Evolutionary conservation across 2,888 invertebrate genomes (phyloP).

Genomic region (Ophioninae sp.): DNA sequence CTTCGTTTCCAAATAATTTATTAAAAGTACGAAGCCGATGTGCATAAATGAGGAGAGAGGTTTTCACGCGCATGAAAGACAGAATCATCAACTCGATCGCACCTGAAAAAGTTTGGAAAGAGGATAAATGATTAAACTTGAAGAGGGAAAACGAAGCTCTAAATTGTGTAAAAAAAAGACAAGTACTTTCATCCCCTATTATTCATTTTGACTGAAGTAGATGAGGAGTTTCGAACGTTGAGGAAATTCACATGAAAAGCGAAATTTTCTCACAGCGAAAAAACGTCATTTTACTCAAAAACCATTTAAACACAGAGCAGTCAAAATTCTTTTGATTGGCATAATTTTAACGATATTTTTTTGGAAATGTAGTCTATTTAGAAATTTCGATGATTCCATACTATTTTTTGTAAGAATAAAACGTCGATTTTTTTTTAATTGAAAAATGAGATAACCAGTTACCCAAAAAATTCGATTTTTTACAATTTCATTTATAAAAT

Average conservation of each 20-base stretch:
- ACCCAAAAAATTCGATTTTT: too few relatives aligned
- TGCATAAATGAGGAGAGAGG: conserved; percentile 68
- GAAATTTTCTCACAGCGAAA: too few relatives aligned
- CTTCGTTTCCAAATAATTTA: not conserved
- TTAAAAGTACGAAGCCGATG: not conserved
- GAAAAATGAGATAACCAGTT: too few relatives aligned
- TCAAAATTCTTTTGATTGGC: too few relatives aligned
- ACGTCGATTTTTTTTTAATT: too few relatives aligned
- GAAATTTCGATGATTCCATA: too few relatives aligned
- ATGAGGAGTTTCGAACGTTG: not conserved
- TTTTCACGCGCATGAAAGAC: not conserved
- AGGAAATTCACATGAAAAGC: not conserved
- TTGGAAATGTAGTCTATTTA: too few relatives aligned
- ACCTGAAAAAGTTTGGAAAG: not conserved
- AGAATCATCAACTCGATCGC: not conserved
- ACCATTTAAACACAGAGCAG: too few relatives aligned
- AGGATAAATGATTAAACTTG: not conserved
- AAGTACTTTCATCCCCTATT: not conserved
- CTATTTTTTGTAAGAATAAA: too few relatives aligned
- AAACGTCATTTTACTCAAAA: too few relatives aligned
- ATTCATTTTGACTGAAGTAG: not conserved
- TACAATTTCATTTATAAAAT: too few relatives aligned
- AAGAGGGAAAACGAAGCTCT: not conserved
- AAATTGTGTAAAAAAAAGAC: not conserved
- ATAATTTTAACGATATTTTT: too few relatives aligned